phyloP scores from a whole-genome alignment of 1,140 invertebrate species.

The Paraescarpia echinospica region DNA sequence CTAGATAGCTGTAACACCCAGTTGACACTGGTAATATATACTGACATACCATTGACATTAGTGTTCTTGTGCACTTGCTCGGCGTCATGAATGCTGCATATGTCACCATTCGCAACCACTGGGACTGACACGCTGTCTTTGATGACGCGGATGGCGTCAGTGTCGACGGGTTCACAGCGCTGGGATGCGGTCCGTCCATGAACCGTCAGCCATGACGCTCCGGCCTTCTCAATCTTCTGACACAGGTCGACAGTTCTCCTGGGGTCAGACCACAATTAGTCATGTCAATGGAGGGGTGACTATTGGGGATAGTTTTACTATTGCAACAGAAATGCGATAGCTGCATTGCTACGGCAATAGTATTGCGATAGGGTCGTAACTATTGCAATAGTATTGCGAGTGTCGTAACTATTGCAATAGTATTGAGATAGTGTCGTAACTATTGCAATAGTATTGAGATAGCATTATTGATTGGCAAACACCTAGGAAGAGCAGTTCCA shows the following conservation, averaged over 20 bases:
- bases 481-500: too few relatives aligned
- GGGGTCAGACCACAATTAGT: neutral
- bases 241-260: conserved; percentile 73
- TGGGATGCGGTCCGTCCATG: conserved; percentile 86
- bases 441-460: too few relatives aligned
- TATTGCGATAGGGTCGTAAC: too few relatives aligned
- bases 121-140: conserved; percentile 74
- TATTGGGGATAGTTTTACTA: neutral
- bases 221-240: conserved; percentile 77
- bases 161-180: conserved; percentile 76
- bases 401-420: too few relatives aligned
- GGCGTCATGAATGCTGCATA: conserved; percentile 74
- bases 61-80: conserved; percentile 67
- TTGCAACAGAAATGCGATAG: too few relatives aligned
- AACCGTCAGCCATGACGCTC: conserved; percentile 83
- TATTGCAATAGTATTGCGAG: too few relatives aligned
- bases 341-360: too few relatives aligned
- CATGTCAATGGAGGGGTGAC: neutral
- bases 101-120: conserved; percentile 88
- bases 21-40: neutral
- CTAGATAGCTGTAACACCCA: too few relatives aligned
- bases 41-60: conserved; percentile 71
- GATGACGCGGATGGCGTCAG: conserved; percentile 73
- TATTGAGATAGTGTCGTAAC: too few relatives aligned
- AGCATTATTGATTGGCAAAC: too few relatives aligned